Conservation (phyloP, 2,888 invertebrate species). For the Drosophila putrida region DNA sequence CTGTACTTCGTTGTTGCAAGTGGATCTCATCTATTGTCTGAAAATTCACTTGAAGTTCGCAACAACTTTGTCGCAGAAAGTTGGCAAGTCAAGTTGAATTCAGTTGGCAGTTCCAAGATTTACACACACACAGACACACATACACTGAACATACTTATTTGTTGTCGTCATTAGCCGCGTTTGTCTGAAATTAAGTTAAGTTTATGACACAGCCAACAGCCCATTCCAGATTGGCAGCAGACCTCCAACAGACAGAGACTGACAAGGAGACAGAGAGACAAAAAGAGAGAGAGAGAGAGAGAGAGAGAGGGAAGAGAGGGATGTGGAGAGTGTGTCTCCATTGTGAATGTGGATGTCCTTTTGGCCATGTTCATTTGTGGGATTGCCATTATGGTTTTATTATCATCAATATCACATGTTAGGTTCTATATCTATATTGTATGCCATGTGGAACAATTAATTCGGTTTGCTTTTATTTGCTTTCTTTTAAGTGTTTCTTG, state of each 20-base stretch:
- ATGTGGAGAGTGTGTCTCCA: slow-evolving; percentile 7
- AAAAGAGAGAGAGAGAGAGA: background rate
- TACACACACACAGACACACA: slow-evolving; percentile 10
- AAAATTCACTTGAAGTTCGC: slow-evolving; percentile 41
- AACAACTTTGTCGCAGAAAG: slow-evolving; percentile 47
- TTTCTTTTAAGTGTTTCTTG: slow-evolving; percentile 65
- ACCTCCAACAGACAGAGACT: slow-evolving; percentile 29
- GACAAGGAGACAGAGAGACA: slow-evolving; percentile 1
- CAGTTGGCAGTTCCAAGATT: slow-evolving; percentile 27
- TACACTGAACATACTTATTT: slow-evolving; percentile 59
- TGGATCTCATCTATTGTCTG: slow-evolving; percentile 3
- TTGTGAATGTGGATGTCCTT: slow-evolving; percentile 16
- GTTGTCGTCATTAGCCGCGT: slow-evolving; percentile 77
- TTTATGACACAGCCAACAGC: slow-evolving; percentile 64
- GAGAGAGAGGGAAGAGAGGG: background rate
- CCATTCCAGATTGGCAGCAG: slow-evolving; percentile 20
- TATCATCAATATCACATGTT: slow-evolving; percentile 79
- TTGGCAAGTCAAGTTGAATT: slow-evolving; percentile 43
- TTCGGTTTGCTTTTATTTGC: slow-evolving; percentile 71
- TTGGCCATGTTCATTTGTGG: slow-evolving; percentile 47
- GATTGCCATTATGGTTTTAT: slow-evolving; percentile 75
- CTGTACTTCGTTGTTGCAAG: background rate
- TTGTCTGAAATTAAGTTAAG: slow-evolving; percentile 78
- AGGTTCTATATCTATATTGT: slow-evolving; percentile 38
- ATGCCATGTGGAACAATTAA: slow-evolving; percentile 73